Conservation (phyloP, 2,888 invertebrate species). For the Pyrocoelia pectoralis region DNA sequence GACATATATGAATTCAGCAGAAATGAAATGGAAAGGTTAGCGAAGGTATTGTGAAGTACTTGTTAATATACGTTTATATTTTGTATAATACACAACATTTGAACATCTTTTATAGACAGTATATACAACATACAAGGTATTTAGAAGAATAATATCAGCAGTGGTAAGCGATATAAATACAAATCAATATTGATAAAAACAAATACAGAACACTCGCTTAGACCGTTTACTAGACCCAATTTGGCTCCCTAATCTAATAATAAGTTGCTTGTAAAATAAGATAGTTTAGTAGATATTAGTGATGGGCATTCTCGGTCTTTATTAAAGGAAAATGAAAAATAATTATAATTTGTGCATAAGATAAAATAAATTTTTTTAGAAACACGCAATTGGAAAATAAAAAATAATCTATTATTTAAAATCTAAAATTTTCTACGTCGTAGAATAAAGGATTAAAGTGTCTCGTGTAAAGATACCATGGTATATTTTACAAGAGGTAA, state of each 20-base stretch:
- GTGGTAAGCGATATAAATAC: conserved; percentile 25
- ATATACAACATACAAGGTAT: conserved; percentile 52
- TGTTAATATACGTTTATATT: conserved; percentile 21
- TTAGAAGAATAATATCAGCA: conserved; percentile 43
- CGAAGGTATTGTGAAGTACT: conserved; percentile 7
- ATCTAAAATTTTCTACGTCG: conserved; percentile 22
- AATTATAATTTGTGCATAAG: conserved; percentile 23
- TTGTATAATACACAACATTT: conserved; percentile 55
- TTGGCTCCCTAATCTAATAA: conserved; percentile 23
- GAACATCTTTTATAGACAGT: conserved; percentile 56
- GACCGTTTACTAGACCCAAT: conserved; percentile 27
- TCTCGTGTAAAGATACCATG: conserved; percentile 8
- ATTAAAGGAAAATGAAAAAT: conserved; percentile 14
- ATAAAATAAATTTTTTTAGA: conserved; percentile 11
- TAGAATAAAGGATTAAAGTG: conserved; percentile 16
- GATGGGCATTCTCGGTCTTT: conserved; percentile 31
- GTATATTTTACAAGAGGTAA: conserved; percentile 10
- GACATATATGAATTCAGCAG: not conserved
- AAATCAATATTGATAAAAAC: conserved; percentile 17
- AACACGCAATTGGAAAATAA: conserved; percentile 24
- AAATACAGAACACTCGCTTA: conserved; percentile 25
- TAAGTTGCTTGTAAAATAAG: conserved; percentile 10
- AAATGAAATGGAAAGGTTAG: conserved; percentile 6
- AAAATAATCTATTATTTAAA: conserved; percentile 28
- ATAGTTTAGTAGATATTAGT: conserved; percentile 5